A percentile compares a stretch with the other conserved stretches of the same genome.
Conservation (phyloP, 1,140 invertebrate species). For the Eurosta solidaginis region DNA sequence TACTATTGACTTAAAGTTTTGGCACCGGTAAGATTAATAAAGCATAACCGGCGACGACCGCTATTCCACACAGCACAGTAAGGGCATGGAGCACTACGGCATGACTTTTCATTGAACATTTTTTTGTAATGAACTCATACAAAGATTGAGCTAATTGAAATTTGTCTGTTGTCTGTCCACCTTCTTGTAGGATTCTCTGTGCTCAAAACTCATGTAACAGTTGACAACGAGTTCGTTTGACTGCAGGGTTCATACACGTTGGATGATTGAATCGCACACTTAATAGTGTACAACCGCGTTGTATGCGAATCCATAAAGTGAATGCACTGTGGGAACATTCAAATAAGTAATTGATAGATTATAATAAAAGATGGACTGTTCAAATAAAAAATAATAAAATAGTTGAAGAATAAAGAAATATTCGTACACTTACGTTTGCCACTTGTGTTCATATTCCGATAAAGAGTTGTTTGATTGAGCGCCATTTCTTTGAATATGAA, state of each 20-base stretch:
- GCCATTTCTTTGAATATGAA: neutral
- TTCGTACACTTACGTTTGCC: neutral
- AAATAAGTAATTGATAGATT: slow-evolving; percentile 7
- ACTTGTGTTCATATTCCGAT: neutral
- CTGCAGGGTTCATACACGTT: neutral
- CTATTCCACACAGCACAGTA: too few relatives aligned
- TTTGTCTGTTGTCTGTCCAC: too few relatives aligned
- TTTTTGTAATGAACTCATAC: too few relatives aligned
- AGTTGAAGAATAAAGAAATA: neutral
- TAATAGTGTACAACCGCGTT: neutral
- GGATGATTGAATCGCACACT: neutral
- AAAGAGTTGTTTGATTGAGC: neutral
- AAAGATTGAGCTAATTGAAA: too few relatives aligned
- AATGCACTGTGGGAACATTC: slow-evolving; percentile 17
- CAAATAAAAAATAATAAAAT: neutral
- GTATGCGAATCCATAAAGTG: neutral
- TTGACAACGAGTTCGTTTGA: too few relatives aligned
- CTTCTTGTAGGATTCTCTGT: too few relatives aligned
- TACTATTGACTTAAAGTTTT: too few relatives aligned
- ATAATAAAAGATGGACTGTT: slow-evolving; percentile 14
- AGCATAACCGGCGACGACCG: too few relatives aligned
- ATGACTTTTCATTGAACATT: too few relatives aligned
- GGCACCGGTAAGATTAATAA: too few relatives aligned
- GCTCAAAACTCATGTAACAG: too few relatives aligned
- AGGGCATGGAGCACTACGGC: too few relatives aligned